A percentile compares a stretch with the other conserved stretches of the same genome.
phyloP scores from a whole-genome alignment of 2,888 invertebrate species.

The Agonopterix arenella region DNA sequence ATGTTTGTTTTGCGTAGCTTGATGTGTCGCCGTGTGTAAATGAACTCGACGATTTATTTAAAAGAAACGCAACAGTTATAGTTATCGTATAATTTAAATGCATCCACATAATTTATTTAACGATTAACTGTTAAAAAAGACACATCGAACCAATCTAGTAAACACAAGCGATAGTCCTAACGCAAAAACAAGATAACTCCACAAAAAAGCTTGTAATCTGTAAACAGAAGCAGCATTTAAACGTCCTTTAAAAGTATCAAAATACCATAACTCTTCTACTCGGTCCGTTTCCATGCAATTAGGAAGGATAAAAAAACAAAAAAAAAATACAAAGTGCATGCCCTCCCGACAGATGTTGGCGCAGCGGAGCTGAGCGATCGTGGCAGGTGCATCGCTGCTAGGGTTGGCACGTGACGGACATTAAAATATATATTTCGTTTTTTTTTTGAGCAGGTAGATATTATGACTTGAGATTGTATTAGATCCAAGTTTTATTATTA shows the following conservation, averaged over 20 bases:
- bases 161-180: no score
- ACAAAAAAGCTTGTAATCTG: background rate
- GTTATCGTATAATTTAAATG: no score
- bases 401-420: constrained; percentile 36
- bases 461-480: no score
- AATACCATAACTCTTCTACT: constrained; percentile 34
- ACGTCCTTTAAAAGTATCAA: constrained; percentile 24
- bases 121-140: no score
- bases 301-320: constrained; percentile 30
- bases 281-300: constrained; percentile 47
- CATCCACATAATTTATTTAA: no score
- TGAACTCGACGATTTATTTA: no score
- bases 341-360: constrained; percentile 60
- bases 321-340: constrained; percentile 46
- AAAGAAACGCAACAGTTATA: no score
- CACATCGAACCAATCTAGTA: no score
- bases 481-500: no score
- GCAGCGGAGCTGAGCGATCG: constrained; percentile 56
- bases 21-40: no score
- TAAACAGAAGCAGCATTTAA: constrained; percentile 3
- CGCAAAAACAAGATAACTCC: background rate
- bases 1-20: no score
- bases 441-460: background rate
- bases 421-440: background rate
- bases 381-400: constrained; percentile 56